Conservation (phyloP, 2,797 vertebrate species). For the Melanotaenia boesemani region DNA sequence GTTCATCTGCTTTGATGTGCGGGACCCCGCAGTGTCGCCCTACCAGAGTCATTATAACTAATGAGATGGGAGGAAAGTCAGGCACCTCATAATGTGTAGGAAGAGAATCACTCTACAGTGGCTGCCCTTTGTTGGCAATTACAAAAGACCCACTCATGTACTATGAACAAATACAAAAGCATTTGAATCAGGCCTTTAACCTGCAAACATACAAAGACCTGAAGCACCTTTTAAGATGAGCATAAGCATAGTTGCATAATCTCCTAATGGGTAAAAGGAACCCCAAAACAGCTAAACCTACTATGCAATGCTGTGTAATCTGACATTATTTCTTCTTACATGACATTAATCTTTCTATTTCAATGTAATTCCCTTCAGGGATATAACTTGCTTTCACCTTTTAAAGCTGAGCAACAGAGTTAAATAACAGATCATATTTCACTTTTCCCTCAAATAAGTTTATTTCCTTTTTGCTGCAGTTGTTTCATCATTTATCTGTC, state of each 20-base stretch:
- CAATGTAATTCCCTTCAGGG: constrained; percentile 6
- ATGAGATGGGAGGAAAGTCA: constrained; percentile 44
- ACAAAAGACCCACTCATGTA: constrained; percentile 1
- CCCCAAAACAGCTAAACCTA: background rate
- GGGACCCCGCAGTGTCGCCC: background rate
- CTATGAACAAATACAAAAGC: constrained; percentile 2
- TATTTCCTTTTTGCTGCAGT: constrained; percentile 12
- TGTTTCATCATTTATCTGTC: constrained; percentile 44
- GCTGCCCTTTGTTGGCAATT: constrained; percentile 22
- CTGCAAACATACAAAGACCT: too few species aligned
- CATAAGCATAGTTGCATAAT: background rate
- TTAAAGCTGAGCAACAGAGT: constrained; percentile 23
- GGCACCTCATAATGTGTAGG: constrained; percentile 34
- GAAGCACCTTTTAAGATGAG: background rate
- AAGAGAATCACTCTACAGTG: constrained; percentile 30
- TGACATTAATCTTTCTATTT: constrained; percentile 38
- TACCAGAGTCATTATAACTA: constrained; percentile 44
- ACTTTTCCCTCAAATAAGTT: constrained; percentile 33
- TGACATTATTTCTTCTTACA: constrained; percentile 28
- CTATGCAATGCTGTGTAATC: background rate
- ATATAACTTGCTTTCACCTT: constrained; percentile 13
- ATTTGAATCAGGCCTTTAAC: background rate
- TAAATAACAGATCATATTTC: constrained; percentile 50
- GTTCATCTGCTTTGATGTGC: constrained; percentile 29
- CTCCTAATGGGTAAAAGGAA: background rate